Evolutionary conservation across 2,888 invertebrate species (phyloP), one percentile per base, ranked within the genome.

Genomic region (Drosophila diplacantha): DNA sequence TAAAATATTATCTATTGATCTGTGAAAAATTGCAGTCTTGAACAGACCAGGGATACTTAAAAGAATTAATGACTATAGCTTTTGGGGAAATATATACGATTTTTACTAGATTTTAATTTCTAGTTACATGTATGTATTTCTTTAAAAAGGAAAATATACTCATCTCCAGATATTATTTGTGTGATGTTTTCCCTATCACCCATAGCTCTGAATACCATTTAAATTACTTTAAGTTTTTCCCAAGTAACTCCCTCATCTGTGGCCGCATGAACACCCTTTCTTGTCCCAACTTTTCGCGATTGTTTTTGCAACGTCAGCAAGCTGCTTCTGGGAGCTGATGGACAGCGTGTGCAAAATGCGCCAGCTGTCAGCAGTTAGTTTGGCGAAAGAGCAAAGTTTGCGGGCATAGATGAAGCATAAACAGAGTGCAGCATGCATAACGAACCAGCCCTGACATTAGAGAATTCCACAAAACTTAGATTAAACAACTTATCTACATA

Each of bases 351-450:
- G 29, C 44, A 46, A 72, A 81, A 74, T 72, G 63, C 72, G 72
- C 65, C 71, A 77, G 72, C 70, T 75, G 78, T 78, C 77, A 81
- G 76, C 80, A 71, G 77, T 69, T 79, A 75, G 78, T 72, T 72
- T 70, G 64, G 53, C 31, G 41, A 56, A 26, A 58, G 52, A 49
- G 61, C 46, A 67, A 47, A 35, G 29, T 46, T 44, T 43, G 34
- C 50, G 12, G 26, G 44, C 57, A 32, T 46, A 59, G 38, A 59
- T 59, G 24, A 56, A 49, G 63, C 46, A 41, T 50, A 64, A 50
- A 50, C 53, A 59, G 43, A 39, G 56, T 41, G 35, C 54, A 69
- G 56, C 66, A 59, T 49, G 69, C 54, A 43, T 62, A 64, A 59
- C 65, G 65, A 69, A 69, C 65, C 55, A 37, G 50, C 35, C 58